A percentile compares a stretch with the other conserved stretches of the same genome.
phyloP scores from a whole-genome alignment of 2,797 vertebrate genomes.

The Alcedo quadribrachys region DNA sequence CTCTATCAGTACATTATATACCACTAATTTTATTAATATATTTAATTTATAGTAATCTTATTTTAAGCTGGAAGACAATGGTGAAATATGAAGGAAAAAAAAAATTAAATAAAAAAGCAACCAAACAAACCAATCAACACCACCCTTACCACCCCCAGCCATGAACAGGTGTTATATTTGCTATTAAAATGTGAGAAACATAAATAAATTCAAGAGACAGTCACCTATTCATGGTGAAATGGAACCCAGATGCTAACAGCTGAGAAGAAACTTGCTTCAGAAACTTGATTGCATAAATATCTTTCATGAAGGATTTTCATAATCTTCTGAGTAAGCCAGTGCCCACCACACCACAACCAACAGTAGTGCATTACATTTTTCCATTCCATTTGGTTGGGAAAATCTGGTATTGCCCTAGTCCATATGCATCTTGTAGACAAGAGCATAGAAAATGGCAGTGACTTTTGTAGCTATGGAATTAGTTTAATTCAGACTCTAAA shows the following conservation, averaged over 20 bases:
- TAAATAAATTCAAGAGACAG: conserved; percentile 41
- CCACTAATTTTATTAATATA: not conserved
- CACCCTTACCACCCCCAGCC: not conserved
- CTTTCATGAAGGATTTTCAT: conserved; percentile 16
- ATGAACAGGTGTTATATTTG: not conserved
- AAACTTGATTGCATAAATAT: conserved; percentile 12
- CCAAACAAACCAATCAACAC: not conserved
- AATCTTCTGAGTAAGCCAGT: not conserved
- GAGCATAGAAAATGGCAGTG: not conserved
- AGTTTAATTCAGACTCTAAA: conserved; percentile 52
- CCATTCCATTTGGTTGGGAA: not conserved
- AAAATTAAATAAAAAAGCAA: not conserved
- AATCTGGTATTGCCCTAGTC: not conserved
- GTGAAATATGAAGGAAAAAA: not conserved
- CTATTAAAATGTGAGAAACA: conserved; percentile 21
- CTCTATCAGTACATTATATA: not conserved
- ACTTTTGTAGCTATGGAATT: conserved; percentile 20
- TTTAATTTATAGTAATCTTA: not conserved
- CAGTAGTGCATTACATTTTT: not conserved
- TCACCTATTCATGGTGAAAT: conserved; percentile 46
- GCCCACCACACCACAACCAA: not conserved
- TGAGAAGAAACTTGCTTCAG: conserved; percentile 42
- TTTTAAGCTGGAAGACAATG: not conserved
- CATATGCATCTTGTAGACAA: not conserved
- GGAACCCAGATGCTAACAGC: conserved; percentile 44